Evolutionary conservation across 1,140 invertebrate species (phyloP).

Genomic region (Caenorhabditis briggsae): DNA sequence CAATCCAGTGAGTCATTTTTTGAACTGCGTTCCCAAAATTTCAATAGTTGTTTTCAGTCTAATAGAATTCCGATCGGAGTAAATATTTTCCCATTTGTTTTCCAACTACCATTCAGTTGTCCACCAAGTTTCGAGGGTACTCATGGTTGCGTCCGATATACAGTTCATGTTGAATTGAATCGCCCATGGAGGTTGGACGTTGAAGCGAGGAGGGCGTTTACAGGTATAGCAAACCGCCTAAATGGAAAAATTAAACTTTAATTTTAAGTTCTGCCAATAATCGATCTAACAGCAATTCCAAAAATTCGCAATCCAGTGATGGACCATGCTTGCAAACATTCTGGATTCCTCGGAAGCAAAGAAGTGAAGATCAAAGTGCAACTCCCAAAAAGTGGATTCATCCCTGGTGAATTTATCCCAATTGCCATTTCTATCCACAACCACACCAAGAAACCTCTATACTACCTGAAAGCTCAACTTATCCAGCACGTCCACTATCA

Average conservation of each 20-base stretch:
- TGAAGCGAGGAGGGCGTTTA: neutral
- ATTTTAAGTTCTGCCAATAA: neutral
- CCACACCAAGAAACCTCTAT: conserved; percentile 6
- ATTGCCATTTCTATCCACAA: neutral
- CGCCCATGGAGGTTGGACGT: neutral
- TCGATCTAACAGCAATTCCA: neutral
- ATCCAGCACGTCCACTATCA: conserved; percentile 23
- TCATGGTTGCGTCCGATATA: neutral
- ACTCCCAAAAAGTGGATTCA: conserved; percentile 8
- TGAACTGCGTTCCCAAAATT: neutral
- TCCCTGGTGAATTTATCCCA: neutral
- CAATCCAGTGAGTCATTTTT: neutral
- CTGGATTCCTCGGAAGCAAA: neutral
- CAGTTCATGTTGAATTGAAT: conserved; percentile 3
- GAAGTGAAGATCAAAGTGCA: neutral
- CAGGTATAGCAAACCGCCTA: neutral
- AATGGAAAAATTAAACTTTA: neutral
- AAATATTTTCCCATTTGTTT: conserved; percentile 23
- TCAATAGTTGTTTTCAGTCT: neutral
- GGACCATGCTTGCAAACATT: neutral
- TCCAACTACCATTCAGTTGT: conserved; percentile 4
- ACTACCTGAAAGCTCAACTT: neutral
- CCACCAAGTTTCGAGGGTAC: conserved; percentile 18
- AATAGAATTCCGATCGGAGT: neutral
- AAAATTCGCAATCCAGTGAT: neutral